phyloP scores from a whole-genome alignment of 2,888 invertebrate species.

The Limnephilus marmoratus region DNA sequence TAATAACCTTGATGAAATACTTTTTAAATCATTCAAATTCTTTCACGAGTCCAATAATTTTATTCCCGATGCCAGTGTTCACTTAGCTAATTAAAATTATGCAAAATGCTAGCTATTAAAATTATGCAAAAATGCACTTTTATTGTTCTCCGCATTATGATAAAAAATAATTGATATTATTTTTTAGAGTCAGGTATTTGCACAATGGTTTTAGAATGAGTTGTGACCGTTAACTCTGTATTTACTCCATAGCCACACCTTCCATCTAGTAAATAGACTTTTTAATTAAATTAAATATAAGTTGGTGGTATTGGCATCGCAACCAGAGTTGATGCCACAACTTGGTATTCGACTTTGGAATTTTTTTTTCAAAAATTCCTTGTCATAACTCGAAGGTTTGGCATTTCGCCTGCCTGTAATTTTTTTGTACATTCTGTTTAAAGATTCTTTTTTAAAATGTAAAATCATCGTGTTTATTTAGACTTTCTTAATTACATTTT shows the following conservation, averaged over 20 bases:
- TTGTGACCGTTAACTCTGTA: neutral
- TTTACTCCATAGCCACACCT: neutral
- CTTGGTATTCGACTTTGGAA: no score
- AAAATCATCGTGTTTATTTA: no score
- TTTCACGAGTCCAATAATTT: neutral
- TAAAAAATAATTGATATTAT: neutral
- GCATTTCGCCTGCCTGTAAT: no score
- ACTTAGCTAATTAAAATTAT: neutral
- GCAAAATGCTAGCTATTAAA: neutral
- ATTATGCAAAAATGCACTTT: neutral
- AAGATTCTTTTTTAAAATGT: no score
- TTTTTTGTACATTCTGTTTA: no score
- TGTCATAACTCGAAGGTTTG: no score
- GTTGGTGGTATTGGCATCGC: no score
- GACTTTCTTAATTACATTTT: no score
- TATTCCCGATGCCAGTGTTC: neutral
- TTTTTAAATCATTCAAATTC: neutral
- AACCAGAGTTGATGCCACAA: no score
- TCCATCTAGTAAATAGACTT: neutral
- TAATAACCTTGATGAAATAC: no score
- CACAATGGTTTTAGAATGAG: neutral
- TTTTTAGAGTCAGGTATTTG: neutral
- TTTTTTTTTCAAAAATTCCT: no score
- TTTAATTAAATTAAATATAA: neutral
- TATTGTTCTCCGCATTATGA: neutral